Conservation (phyloP, 2,113 vertebrate species). For the Raja brachyura region DNA sequence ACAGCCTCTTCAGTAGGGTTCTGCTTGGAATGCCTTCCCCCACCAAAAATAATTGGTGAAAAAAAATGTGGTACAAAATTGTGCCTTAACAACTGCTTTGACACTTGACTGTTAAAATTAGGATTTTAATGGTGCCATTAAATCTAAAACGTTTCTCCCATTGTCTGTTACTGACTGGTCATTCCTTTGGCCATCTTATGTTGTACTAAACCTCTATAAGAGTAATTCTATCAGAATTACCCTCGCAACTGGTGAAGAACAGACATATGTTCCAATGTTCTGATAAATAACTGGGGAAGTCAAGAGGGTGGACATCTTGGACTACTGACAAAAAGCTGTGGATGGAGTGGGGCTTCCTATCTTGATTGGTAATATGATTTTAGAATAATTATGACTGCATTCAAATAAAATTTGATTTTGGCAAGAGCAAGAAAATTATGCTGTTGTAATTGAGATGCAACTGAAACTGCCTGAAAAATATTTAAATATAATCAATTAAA, state of each 20-base stretch:
- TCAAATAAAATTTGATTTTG: neutral
- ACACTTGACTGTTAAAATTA: neutral
- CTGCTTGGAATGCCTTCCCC: neutral
- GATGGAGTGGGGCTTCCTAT: neutral
- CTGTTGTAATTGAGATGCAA: neutral
- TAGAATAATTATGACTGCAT: neutral
- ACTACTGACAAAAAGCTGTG: neutral
- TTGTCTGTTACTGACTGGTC: neutral
- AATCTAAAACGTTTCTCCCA: neutral
- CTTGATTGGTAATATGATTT: neutral
- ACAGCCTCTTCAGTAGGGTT: neutral
- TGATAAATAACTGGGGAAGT: neutral
- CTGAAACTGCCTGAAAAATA: neutral
- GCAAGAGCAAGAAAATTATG: neutral
- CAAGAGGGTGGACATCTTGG: neutral
- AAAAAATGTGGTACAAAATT: neutral
- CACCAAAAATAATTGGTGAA: neutral
- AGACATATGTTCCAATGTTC: neutral
- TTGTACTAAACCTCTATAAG: neutral
- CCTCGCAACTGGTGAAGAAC: neutral
- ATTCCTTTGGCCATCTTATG: neutral
- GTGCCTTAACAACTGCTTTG: neutral
- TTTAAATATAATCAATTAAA: neutral
- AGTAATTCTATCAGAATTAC: neutral
- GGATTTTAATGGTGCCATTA: neutral